These are phyloP conservation scores for Cairina moschata DNA, from an alignment of 2,113 vertebrate species.

Conservation along the genomic window DNA sequence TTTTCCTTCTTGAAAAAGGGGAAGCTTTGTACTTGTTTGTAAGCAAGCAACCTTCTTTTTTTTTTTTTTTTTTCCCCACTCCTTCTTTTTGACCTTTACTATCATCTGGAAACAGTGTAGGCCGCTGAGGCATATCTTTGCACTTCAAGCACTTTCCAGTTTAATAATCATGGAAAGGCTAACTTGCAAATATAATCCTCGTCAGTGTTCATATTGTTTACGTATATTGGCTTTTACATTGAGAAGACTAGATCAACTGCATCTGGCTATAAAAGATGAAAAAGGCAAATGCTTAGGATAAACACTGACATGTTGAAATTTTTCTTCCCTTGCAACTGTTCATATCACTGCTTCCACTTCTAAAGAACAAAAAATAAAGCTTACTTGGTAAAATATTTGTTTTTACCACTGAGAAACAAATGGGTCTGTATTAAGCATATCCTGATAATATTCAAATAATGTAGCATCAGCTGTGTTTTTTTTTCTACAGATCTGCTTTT, in stretches of 20 bases:
- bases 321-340: background rate
- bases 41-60: background rate
- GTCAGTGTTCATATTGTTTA: background rate
- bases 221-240: background rate
- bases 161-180: background rate
- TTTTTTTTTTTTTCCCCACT: background rate
- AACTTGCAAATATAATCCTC: background rate
- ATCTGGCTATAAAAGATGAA: background rate
- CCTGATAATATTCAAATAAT: background rate
- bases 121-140: background rate
- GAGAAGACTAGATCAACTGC: background rate
- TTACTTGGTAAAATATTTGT: background rate
- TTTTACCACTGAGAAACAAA: background rate
- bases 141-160: background rate
- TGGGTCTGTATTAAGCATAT: background rate
- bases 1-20: background rate
- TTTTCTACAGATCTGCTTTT: background rate
- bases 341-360: background rate
- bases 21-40: background rate
- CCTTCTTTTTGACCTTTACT: background rate
- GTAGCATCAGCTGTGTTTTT: background rate
- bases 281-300: background rate
- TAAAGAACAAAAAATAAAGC: background rate
- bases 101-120: rapidly evolving
- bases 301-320: background rate